Evolutionary conservation across 2,113 vertebrate genomes (phyloP).

Genomic region (Phaethornis superciliosus): DNA sequence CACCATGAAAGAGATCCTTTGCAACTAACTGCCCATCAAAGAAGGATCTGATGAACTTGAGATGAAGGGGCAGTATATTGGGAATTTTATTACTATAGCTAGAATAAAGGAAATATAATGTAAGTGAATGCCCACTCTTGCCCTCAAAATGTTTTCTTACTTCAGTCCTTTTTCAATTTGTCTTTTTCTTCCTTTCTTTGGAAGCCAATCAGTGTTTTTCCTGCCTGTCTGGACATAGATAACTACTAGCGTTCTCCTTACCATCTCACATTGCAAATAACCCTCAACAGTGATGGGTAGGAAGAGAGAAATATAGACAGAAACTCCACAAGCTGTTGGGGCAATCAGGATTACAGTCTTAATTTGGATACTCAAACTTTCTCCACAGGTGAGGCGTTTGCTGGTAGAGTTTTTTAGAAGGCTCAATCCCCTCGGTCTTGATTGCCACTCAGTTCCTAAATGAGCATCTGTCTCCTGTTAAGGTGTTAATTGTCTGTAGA

Average conservation of each 20-base stretch:
- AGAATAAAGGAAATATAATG: constrained; percentile 3
- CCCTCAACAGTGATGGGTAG: not conserved
- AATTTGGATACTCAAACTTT: not conserved
- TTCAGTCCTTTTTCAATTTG: not conserved
- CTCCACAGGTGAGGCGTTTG: not conserved
- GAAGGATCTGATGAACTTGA: constrained; percentile 46
- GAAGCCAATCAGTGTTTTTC: constrained; percentile 22
- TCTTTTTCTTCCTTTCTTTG: constrained; percentile 33
- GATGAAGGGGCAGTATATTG: constrained; percentile 34
- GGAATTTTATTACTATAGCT: constrained; percentile 29
- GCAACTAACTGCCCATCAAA: constrained; percentile 43
- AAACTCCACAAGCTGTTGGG: not conserved
- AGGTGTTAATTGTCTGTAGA: not conserved
- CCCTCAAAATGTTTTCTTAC: constrained; percentile 13
- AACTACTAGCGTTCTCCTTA: constrained; percentile 22
- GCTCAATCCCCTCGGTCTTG: not conserved
- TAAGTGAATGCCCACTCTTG: not conserved
- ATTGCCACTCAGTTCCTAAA: not conserved
- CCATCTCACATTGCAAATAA: not conserved
- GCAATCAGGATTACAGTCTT: not conserved
- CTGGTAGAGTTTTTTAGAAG: not conserved
- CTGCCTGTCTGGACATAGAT: not conserved
- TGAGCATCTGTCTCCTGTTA: not conserved
- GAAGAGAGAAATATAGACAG: not conserved
- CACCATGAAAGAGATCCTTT: constrained; percentile 52